These are phyloP conservation scores for Copidosoma aretas DNA, from an alignment of 2,888 invertebrate genomes.

Conservation along the genomic window DNA sequence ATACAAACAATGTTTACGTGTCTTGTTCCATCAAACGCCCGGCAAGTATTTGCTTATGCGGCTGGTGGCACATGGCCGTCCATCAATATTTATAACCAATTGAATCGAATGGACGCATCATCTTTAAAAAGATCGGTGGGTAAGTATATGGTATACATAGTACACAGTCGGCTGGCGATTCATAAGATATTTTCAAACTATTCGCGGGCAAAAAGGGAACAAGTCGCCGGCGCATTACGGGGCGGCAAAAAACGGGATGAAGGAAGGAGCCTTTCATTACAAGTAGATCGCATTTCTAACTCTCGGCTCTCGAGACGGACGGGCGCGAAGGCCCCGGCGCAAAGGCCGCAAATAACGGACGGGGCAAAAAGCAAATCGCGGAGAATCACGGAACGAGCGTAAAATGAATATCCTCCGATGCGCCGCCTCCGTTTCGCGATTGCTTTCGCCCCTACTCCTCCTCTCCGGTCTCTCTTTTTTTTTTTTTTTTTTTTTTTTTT, in stretches of 20 bases:
- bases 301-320: no score
- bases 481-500: no score
- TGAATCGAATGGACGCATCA: no score
- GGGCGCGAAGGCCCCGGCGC: conserved; percentile 28
- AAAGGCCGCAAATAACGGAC: conserved; percentile 20
- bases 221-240: conserved; percentile 4
- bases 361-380: conserved; percentile 32
- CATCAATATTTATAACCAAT: no score
- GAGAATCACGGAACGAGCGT: conserved; percentile 38
- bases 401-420: conserved; percentile 33
- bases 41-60: no score
- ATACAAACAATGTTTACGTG: no score
- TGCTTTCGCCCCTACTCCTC: conserved; percentile 21
- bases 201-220: conserved; percentile 7
- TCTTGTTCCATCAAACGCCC: no score
- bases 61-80: no score
- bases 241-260: not conserved
- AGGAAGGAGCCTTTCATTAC: conserved; percentile 25
- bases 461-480: no score
- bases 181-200: not conserved
- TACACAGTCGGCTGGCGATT: no score
- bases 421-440: conserved; percentile 29
- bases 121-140: no score
- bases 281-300: conserved; percentile 38
- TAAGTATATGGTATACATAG: no score